These are phyloP conservation scores for Capra hircus DNA, from an alignment of 2,113 vertebrate species.

Conservation along the genomic window DNA sequence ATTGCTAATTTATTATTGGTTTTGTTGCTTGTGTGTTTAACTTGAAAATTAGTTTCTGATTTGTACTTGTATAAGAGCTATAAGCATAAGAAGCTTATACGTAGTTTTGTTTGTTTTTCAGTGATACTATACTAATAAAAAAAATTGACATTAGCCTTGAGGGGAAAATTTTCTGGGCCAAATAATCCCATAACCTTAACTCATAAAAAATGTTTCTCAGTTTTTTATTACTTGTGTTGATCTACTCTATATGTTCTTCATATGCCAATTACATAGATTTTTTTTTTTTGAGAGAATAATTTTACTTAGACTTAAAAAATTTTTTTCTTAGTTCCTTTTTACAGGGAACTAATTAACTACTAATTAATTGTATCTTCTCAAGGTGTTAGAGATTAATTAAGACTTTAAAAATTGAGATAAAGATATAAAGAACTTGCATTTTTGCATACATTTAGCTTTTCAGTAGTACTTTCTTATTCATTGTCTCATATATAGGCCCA, in stretches of 20 bases:
- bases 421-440: background rate
- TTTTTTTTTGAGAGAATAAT: background rate
- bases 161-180: background rate
- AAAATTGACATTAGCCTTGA: background rate
- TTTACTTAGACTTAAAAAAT: background rate
- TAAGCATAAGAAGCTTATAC: background rate
- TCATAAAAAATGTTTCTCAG: background rate
- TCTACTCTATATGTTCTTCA: background rate
- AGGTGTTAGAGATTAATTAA: conserved; percentile 22
- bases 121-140: background rate
- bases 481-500: background rate
- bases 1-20: background rate
- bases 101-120: background rate
- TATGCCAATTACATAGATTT: background rate
- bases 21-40: conserved; percentile 14
- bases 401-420: background rate
- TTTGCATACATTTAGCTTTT: background rate
- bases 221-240: background rate
- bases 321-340: background rate
- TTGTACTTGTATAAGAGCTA: background rate
- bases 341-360: background rate
- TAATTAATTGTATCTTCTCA: background rate
- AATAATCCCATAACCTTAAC: background rate
- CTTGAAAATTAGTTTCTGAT: conserved; percentile 27
- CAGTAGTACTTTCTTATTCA: background rate